A percentile compares a stretch with the other conserved stretches of the same genome.
phyloP scores from a whole-genome alignment of 2,797 vertebrate genomes.

The Danionella dracula region DNA sequence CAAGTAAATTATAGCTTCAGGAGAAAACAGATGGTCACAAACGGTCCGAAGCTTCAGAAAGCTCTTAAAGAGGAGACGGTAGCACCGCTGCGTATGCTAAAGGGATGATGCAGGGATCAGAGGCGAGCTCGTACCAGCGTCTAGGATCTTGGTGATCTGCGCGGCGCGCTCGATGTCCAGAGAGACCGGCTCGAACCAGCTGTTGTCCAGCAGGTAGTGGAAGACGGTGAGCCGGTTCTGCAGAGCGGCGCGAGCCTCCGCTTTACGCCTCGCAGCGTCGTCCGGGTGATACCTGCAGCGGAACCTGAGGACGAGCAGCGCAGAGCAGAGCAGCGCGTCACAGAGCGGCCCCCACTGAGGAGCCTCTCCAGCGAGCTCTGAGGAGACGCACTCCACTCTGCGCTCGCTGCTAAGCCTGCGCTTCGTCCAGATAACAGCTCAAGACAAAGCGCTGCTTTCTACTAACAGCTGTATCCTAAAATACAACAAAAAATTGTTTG shows the following conservation, averaged over 20 bases:
- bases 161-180: conserved; percentile 84
- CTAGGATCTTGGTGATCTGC: conserved; percentile 82
- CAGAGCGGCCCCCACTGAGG: not conserved
- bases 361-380: not conserved
- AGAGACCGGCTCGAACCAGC: conserved; percentile 80
- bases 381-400: too few species aligned
- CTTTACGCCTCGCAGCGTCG: conserved; percentile 78
- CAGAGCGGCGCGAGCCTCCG: conserved; percentile 76
- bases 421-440: too few species aligned
- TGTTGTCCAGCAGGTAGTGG: conserved; percentile 79
- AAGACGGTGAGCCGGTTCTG: conserved; percentile 82
- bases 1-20: too few species aligned
- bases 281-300: conserved; percentile 91
- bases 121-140: conserved; percentile 70
- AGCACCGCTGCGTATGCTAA: too few species aligned
- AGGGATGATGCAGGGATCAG: not conserved
- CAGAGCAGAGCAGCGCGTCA: too few species aligned
- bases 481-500: too few species aligned
- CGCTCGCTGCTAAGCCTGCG: too few species aligned
- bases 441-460: too few species aligned
- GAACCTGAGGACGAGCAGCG: conserved; percentile 67
- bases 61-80: too few species aligned
- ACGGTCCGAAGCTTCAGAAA: too few species aligned
- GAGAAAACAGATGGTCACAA: not conserved
- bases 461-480: too few species aligned